phyloP scores from a whole-genome alignment of 2,888 invertebrate species.

The Tipula vernalis region DNA sequence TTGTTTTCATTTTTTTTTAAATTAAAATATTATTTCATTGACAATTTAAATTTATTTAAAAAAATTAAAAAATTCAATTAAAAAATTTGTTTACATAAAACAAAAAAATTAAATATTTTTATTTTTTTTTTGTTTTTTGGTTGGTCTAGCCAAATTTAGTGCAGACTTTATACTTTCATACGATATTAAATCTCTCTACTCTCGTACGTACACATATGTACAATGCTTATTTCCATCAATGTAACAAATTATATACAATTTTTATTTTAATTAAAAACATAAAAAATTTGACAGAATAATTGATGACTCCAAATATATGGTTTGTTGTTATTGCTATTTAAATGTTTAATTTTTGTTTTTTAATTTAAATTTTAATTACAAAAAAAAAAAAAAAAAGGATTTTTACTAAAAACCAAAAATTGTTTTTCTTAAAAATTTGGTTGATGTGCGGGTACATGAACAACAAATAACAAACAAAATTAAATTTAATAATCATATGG shows the following conservation, averaged over 20 bases:
- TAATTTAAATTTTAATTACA: neutral
- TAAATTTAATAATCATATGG: neutral
- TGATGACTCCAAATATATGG: neutral
- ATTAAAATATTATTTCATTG: neutral
- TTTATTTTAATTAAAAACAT: neutral
- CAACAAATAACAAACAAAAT: neutral
- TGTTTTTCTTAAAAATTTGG: neutral
- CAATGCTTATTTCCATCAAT: neutral
- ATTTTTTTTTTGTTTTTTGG: neutral
- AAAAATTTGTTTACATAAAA: neutral
- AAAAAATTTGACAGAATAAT: neutral
- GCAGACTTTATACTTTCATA: neutral
- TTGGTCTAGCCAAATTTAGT: neutral
- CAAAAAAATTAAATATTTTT: neutral
- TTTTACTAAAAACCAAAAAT: neutral
- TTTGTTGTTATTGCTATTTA: neutral
- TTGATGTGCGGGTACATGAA: neutral
- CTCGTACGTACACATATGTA: too few species aligned
- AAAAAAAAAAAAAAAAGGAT: neutral
- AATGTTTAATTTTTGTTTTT: neutral
- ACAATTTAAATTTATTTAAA: neutral
- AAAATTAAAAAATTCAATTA: neutral
- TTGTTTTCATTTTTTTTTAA: neutral
- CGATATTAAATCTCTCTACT: neutral
- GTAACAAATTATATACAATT: neutral